These are phyloP conservation scores for Rhinichthys osculus DNA, from an alignment of 2,797 vertebrate species.

Conservation along the genomic window DNA sequence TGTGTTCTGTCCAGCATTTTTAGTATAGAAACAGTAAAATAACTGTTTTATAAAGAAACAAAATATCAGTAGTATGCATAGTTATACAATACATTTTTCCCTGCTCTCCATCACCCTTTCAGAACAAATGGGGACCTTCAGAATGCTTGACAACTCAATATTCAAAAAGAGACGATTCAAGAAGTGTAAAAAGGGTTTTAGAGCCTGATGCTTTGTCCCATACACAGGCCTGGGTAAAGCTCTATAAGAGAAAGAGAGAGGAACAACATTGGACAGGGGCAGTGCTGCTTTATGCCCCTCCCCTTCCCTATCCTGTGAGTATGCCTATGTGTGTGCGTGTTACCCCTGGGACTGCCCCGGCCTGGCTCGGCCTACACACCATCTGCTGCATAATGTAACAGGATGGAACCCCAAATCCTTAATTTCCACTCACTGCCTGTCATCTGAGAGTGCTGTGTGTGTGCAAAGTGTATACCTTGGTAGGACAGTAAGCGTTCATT, in stretches of 20 bases:
- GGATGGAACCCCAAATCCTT: constrained; percentile 86
- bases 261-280: constrained; percentile 48
- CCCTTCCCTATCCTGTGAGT: constrained; percentile 47
- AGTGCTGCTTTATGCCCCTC: constrained; percentile 49
- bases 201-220: background rate
- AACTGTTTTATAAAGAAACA: background rate
- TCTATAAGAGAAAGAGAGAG: background rate
- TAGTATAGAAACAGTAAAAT: background rate
- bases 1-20: too few relatives aligned
- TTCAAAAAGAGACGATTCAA: background rate
- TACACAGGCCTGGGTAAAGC: background rate
- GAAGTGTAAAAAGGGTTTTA: constrained; percentile 10
- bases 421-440: constrained; percentile 85
- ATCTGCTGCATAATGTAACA: constrained; percentile 87
- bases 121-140: background rate
- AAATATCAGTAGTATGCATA: background rate
- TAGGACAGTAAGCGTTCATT: constrained; percentile 53
- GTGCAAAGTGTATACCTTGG: constrained; percentile 56
- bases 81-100: background rate
- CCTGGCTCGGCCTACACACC: constrained; percentile 82
- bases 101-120: background rate
- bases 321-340: constrained; percentile 42
- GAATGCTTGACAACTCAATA: background rate
- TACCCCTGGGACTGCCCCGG: constrained; percentile 78
- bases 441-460: constrained; percentile 66